phyloP scores from a whole-genome alignment of 2,113 vertebrate genomes.

The Pristiophorus japonicus region DNA sequence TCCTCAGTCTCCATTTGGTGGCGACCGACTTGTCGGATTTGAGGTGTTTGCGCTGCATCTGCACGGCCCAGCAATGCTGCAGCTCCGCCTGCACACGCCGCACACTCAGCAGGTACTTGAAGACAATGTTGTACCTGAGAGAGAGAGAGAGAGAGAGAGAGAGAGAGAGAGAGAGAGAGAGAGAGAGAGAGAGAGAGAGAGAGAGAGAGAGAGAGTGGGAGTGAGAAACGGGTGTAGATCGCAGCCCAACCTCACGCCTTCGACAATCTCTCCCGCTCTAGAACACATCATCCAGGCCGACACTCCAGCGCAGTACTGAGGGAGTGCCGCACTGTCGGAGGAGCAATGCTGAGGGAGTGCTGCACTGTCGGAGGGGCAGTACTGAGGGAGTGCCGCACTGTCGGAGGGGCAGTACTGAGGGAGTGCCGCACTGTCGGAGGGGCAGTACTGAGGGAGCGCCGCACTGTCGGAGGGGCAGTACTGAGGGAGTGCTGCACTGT shows the following conservation, averaged over 20 bases:
- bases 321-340: not conserved
- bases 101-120: constrained; percentile 90
- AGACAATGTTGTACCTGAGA: constrained; percentile 88
- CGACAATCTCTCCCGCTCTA: not conserved
- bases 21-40: constrained; percentile 81
- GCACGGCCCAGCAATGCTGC: constrained; percentile 95
- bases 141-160: constrained; percentile 23
- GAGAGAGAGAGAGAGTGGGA: not conserved
- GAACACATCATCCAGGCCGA: not conserved
- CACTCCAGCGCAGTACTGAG: not conserved
- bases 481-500: not conserved
- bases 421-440: not conserved
- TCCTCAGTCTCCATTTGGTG: constrained; percentile 83
- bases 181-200: constrained; percentile 23
- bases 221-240: not conserved
- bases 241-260: not conserved
- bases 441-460: not conserved
- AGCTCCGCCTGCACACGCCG: constrained; percentile 89
- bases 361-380: not conserved
- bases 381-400: too few species aligned
- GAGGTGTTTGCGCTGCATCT: constrained; percentile 93
- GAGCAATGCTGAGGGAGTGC: too few species aligned
- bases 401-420: not conserved
- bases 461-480: not conserved
- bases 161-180: constrained; percentile 23